Evolutionary conservation across 2,888 invertebrate species (phyloP), one percentile per base, ranked within the genome.

Genomic region (Labia minor): DNA sequence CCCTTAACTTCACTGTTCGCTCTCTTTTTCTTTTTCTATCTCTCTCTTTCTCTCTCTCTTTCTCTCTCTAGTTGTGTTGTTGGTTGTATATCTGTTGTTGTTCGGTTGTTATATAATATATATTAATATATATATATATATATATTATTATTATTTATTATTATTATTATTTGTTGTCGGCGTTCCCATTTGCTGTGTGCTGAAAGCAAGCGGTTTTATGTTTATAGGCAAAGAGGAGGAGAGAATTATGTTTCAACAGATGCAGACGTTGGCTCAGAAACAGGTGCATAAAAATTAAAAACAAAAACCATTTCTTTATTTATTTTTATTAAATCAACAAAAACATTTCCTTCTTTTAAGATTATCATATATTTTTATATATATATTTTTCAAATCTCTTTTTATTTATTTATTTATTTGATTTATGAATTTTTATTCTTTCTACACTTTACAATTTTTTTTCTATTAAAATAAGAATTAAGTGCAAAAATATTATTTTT

Each of bases 261-360:
- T 94, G 92, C 94, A 94, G 80, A 90, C 92, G 74, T 89, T 93
- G 90, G 93, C 93, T 76, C 94, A 94, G 80, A 94, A 94, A 84
- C 94, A 94, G 92, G 94, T 94, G 85, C 81, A 77, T 79, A 78
- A 76, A 73, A 49, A n/a, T n/a, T 8, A 49, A 49, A 49, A 49
- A 49, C 14, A n/a, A 49, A 49, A 49, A n/a, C n/a, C n/a, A n/a
- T n/a, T n/a, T n/a, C n/a, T n/a, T n/a, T n/a, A n/a, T n/a, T n/a
- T n/a, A n/a, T n/a, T n/a, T n/a, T n/a, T n/a, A n/a, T n/a, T n/a
- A 49, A 11, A 49, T 8, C 14, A 49, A 49, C 2, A 49, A 49
- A n/a, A 49, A 49, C 14, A 49, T n/a, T 10, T 71, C 72, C 71
- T 73, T 71, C 70, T 72, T 69, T 70, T 70, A 67, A 67, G 67